phyloP scores from a whole-genome alignment of 2,113 vertebrate genomes.

The Tor tambroides region DNA sequence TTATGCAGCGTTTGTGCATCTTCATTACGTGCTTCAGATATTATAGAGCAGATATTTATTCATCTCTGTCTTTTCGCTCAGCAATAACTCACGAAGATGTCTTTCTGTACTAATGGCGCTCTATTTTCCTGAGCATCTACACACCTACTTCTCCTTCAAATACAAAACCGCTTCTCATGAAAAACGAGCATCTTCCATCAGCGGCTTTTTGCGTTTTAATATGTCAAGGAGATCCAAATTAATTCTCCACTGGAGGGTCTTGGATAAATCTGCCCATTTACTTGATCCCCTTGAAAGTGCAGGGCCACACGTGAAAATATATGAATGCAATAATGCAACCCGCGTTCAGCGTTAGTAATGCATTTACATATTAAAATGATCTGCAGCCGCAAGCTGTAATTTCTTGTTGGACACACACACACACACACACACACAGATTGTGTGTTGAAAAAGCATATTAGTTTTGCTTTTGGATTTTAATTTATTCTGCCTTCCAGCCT shows the following conservation, averaged over 20 bases:
- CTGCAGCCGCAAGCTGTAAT: constrained; percentile 51
- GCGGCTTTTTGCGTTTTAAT: constrained; percentile 15
- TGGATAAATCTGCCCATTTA: constrained; percentile 28
- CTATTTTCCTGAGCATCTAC: background rate
- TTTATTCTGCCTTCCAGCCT: constrained; percentile 65
- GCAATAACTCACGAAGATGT: constrained; percentile 23
- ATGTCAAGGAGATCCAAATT: constrained; percentile 23
- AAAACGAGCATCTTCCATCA: constrained; percentile 1
- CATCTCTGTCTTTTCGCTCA: constrained; percentile 3
- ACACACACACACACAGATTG: constrained; percentile 34
- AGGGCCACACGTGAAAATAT: constrained; percentile 9
- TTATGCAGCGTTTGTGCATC: background rate
- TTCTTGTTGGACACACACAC: constrained; percentile 42
- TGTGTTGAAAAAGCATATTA: constrained; percentile 73
- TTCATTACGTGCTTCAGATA: constrained; percentile 35
- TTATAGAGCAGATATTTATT: constrained; percentile 31
- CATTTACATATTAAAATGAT: constrained; percentile 61
- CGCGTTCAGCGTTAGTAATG: constrained; percentile 48
- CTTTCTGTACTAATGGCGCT: background rate
- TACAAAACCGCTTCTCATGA: background rate
- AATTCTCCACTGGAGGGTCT: constrained; percentile 35
- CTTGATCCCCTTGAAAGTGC: constrained; percentile 25
- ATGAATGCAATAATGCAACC: constrained; percentile 47
- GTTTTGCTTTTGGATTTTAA: constrained; percentile 76
- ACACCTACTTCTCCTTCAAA: constrained; percentile 9